Evolutionary conservation across 2,797 vertebrate species (phyloP).

Genomic region (Galaxias olidus): DNA sequence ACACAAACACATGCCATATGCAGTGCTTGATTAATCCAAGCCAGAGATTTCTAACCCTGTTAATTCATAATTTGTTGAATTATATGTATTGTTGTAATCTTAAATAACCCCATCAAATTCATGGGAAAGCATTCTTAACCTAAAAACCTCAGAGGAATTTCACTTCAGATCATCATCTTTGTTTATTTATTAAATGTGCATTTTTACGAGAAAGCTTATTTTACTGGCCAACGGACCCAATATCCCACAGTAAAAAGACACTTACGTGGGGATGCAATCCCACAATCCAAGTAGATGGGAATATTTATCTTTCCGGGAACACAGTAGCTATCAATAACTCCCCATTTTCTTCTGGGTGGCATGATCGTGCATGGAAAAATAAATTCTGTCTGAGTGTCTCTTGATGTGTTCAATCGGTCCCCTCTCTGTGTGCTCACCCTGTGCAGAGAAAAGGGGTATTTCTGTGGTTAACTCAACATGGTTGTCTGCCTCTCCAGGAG

Average conservation of each 20-base stretch:
- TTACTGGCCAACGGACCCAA: too few relatives aligned
- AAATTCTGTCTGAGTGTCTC: slow-evolving; percentile 49
- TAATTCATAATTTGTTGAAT: slow-evolving; percentile 62
- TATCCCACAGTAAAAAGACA: slow-evolving; percentile 37
- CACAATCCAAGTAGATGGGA: slow-evolving; percentile 59
- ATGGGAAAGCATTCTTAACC: slow-evolving; percentile 50
- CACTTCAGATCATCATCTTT: slow-evolving; percentile 45
- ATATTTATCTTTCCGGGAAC: slow-evolving; percentile 65
- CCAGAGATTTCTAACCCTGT: slow-evolving; percentile 54
- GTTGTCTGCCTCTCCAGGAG: slow-evolving; percentile 42
- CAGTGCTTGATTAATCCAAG: slow-evolving; percentile 43
- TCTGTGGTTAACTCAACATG: slow-evolving; percentile 32
- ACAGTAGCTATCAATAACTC: slow-evolving; percentile 50
- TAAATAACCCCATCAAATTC: slow-evolving; percentile 48
- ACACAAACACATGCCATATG: slow-evolving; percentile 54
- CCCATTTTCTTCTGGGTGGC: slow-evolving; percentile 49
- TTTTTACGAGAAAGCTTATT: slow-evolving; percentile 56
- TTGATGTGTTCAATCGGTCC: slow-evolving; percentile 44
- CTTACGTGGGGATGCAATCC: slow-evolving; percentile 52
- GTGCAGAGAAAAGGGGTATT: slow-evolving; percentile 33
- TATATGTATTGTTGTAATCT: slow-evolving; percentile 39
- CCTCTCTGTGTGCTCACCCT: slow-evolving; percentile 28
- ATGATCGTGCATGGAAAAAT: slow-evolving; percentile 47
- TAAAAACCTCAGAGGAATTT: slow-evolving; percentile 38
- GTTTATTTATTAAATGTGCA: slow-evolving; percentile 18